Evolutionary conservation across 2,113 vertebrate species (phyloP).

Genomic region (Chionis minor): DNA sequence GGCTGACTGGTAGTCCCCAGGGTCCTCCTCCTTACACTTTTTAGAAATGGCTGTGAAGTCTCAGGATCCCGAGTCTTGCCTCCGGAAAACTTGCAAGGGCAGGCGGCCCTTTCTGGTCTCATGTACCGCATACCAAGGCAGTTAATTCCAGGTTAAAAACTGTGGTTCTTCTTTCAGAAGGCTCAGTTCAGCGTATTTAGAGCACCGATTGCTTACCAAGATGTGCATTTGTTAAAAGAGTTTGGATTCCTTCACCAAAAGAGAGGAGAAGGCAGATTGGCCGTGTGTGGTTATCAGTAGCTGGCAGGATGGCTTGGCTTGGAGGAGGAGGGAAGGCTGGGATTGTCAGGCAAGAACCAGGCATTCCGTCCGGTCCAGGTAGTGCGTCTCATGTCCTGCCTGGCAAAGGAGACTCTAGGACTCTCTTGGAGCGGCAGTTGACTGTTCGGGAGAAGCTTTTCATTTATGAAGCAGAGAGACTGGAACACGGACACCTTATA

Average conservation of each 20-base stretch:
- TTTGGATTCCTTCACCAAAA: too few relatives aligned
- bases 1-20: background rate
- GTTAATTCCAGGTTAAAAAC: background rate
- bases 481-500: background rate
- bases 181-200: too few relatives aligned
- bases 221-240: background rate
- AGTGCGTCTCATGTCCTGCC: accelerated
- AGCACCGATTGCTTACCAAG: too few relatives aligned
- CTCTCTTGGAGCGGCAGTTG: background rate
- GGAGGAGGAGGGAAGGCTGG: background rate
- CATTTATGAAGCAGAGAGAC: background rate
- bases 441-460: background rate
- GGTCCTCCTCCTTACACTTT: background rate
- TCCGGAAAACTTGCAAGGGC: background rate
- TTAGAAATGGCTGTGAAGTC: background rate
- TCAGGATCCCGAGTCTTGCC: background rate
- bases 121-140: accelerated
- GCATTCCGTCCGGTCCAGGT: background rate
- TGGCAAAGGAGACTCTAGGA: background rate
- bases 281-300: background rate
- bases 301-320: background rate
- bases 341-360: background rate
- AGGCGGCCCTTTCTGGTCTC: background rate
- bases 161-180: background rate
- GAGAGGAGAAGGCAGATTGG: background rate